These are phyloP conservation scores for Callyntrura guangdongensis DNA, from an alignment of 2,888 invertebrate species.

Conservation along the genomic window DNA sequence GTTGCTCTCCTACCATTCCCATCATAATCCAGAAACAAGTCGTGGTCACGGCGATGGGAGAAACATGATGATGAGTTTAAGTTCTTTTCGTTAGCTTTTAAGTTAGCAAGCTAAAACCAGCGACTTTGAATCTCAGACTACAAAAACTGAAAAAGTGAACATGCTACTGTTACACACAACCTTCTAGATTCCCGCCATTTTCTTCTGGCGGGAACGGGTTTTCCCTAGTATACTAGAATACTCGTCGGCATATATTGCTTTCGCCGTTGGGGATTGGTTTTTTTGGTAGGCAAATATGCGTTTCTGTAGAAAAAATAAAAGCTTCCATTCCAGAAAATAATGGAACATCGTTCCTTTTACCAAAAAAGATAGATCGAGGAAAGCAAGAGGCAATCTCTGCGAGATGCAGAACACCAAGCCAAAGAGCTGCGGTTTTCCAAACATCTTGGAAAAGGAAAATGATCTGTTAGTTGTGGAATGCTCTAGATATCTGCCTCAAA, in stretches of 20 bases:
- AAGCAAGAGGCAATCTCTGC: constrained; percentile 19
- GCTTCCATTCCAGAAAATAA: not conserved
- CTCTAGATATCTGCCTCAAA: constrained; percentile 5
- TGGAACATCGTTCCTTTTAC: not conserved
- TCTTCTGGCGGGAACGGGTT: no score
- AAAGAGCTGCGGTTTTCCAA: constrained; percentile 73
- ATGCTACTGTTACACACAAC: no score
- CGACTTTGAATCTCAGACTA: not conserved
- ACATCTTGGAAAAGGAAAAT: constrained; percentile 59
- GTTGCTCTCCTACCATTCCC: no score
- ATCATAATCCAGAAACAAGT: no score
- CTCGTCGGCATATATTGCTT: not conserved
- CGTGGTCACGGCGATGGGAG: no score
- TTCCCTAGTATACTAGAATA: no score
- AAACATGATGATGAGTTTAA: not conserved
- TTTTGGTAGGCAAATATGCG: not conserved
- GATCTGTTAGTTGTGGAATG: constrained; percentile 57
- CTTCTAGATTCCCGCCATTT: no score
- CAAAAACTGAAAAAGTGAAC: no score
- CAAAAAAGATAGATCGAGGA: not conserved
- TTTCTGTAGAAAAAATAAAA: not conserved
- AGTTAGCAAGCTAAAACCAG: no score
- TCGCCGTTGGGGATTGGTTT: no score
- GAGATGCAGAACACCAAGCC: constrained; percentile 40
- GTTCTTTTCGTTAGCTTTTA: not conserved